Evolutionary conservation across 2,797 vertebrate species (phyloP).

Genomic region (Capromys pilorides): DNA sequence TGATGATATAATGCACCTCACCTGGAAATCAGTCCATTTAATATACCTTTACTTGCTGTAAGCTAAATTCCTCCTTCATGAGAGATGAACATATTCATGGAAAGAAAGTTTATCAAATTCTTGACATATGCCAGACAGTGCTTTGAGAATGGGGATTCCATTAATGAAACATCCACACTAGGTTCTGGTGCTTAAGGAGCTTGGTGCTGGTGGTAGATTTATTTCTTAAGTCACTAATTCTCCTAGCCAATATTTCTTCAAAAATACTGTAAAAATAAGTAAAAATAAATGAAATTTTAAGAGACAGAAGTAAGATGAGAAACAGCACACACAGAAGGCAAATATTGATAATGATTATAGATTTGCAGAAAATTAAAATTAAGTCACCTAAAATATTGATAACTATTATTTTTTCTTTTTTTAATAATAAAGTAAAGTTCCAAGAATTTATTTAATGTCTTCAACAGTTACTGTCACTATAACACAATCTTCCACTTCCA

Average conservation of each 20-base stretch:
- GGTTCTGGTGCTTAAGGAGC: background rate
- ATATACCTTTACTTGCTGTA: constrained; percentile 40
- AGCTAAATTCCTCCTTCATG: background rate
- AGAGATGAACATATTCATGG: background rate
- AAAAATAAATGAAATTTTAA: background rate
- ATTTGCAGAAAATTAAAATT: background rate
- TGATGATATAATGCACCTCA: background rate
- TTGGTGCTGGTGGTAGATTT: background rate
- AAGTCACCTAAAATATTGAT: background rate
- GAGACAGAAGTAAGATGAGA: background rate
- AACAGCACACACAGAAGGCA: background rate
- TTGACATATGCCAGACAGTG: background rate
- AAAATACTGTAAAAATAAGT: background rate
- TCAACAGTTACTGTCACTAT: background rate
- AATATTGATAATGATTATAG: background rate
- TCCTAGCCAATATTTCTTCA: background rate
- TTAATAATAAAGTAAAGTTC: background rate
- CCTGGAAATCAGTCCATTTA: background rate
- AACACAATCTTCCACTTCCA: background rate
- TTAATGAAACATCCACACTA: background rate
- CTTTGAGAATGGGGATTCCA: background rate
- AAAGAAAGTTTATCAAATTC: background rate
- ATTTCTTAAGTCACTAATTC: background rate
- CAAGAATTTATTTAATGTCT: background rate
- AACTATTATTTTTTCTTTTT: background rate